Percentiles rank a stretch among this genome's conserved stretches.
Evolutionary conservation across 2,113 vertebrate species (phyloP).

Genomic region (Clarias batrachus): DNA sequence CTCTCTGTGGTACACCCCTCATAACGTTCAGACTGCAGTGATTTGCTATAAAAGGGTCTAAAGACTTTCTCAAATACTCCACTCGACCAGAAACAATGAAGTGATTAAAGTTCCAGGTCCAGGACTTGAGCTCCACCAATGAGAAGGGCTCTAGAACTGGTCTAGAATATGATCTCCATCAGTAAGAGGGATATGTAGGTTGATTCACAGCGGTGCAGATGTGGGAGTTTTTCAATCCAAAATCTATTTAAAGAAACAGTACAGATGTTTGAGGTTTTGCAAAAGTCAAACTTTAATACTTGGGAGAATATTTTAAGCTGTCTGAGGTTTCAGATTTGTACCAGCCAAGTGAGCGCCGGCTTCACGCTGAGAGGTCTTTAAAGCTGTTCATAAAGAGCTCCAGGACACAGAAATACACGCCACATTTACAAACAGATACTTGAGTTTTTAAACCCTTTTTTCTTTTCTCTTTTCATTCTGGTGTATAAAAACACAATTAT

Average conservation of each 20-base stretch:
- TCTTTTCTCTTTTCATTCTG: background rate
- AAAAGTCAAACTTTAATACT: background rate
- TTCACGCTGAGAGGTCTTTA: background rate
- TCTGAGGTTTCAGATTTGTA: background rate
- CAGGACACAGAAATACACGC: slow-evolving; percentile 3
- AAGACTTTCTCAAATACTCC: background rate
- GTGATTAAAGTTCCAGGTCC: background rate
- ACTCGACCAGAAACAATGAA: background rate
- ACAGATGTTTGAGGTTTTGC: slow-evolving; percentile 33
- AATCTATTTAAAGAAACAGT: slow-evolving; percentile 34
- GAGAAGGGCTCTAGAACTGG: background rate
- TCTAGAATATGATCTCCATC: background rate
- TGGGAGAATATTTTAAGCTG: background rate
- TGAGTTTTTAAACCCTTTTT: background rate
- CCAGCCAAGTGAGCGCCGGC: background rate
- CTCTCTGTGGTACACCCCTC: background rate
- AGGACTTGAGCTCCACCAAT: background rate
- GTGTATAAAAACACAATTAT: background rate
- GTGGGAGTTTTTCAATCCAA: background rate
- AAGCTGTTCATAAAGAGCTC: background rate
- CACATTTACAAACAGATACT: background rate
- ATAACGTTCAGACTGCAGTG: background rate
- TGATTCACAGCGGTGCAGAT: slow-evolving; percentile 21
- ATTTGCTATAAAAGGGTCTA: background rate
- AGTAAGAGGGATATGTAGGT: background rate